Conservation (phyloP, 23 tunicate genomes). For the Aplidium turbinatum region DNA sequence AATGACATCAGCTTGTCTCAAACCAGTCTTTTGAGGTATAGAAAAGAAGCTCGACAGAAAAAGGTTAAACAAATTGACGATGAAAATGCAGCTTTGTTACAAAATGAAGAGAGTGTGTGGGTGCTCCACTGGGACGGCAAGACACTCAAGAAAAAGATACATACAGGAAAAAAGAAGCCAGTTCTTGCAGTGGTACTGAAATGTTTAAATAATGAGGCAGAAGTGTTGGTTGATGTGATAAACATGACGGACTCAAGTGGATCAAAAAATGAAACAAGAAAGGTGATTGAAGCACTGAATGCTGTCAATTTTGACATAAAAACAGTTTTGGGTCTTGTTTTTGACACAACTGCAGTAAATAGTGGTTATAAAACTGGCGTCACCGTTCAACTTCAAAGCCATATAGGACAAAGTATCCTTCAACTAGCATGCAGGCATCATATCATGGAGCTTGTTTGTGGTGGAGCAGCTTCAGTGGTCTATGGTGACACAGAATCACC, state of each 20-base stretch:
- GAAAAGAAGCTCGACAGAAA: neutral
- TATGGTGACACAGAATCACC: too few species aligned
- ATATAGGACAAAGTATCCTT: too few species aligned
- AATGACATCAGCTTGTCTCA: slow-evolving; percentile 6
- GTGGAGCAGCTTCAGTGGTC: too few species aligned
- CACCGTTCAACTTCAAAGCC: too few species aligned
- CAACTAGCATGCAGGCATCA: too few species aligned
- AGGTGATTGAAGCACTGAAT: slow-evolving; percentile 7
- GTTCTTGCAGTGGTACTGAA: slow-evolving; percentile 8
- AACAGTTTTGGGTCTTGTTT: too few species aligned
- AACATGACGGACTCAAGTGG: neutral
- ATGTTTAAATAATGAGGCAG: neutral
- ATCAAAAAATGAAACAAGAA: neutral
- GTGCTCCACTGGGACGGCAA: slow-evolving; percentile 31
- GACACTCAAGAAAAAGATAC: neutral
- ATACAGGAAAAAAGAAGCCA: neutral
- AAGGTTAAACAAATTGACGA: neutral
- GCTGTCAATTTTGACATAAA: too few species aligned
- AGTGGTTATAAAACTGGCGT: too few species aligned
- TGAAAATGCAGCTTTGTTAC: neutral
- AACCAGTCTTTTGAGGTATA: slow-evolving; percentile 9
- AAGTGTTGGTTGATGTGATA: slow-evolving; percentile 15
- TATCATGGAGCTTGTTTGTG: too few species aligned
- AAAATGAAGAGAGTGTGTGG: slow-evolving; percentile 17
- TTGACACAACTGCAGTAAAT: too few species aligned